Evolutionary conservation across 2,888 invertebrate species (phyloP), one percentile per base, ranked within the genome.

Genomic region (Drosophila glabriapex): DNA sequence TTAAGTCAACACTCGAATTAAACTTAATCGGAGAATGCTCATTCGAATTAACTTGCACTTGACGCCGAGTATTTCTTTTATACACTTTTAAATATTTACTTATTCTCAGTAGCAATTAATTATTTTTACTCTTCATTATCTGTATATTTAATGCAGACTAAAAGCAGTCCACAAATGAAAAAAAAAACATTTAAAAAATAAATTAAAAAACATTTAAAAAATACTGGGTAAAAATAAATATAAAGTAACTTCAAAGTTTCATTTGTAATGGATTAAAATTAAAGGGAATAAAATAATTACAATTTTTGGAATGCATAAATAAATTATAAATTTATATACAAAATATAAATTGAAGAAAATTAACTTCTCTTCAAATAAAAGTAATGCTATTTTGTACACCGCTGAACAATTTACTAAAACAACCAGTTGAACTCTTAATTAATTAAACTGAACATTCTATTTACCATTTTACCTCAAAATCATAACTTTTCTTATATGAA

Each of bases 161-260:
- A 41, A 2, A n/a, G 0, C 4, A 10, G 41, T 2, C 10, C n/a
- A 41, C 4, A 10, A n/a, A n/a, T 41, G 10, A n/a, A n/a, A 14
- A 35, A 10, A 19, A 0, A n/a, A 39, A n/a, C 0, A 12, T n/a
- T 41, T 12, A 0, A 1, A n/a, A 41, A n/a, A 12, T 12, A n/a
- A n/a, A n/a, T n/a, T n/a, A 10, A 19, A 0, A n/a, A 39, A n/a
- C 0, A 12, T n/a, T 41, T 12, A 0, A 1, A n/a, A 41, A n/a
- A 12, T 12, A n/a, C 0, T 0, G 2, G 12, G 0, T 10, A 1
- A 43, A 22, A 6, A 12, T 14, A 22, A 12, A 43, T 22, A 0
- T 12, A 14, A 6, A 22, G 22, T 12, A 5, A 1, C 12, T 14
- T 22, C 12, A 14, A 22, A 46, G 16, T 46, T 46, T 7, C 46